Base-by-base conservation (phyloP, 2,888 invertebrate species). In the Stenodera caucasica region DNA sequence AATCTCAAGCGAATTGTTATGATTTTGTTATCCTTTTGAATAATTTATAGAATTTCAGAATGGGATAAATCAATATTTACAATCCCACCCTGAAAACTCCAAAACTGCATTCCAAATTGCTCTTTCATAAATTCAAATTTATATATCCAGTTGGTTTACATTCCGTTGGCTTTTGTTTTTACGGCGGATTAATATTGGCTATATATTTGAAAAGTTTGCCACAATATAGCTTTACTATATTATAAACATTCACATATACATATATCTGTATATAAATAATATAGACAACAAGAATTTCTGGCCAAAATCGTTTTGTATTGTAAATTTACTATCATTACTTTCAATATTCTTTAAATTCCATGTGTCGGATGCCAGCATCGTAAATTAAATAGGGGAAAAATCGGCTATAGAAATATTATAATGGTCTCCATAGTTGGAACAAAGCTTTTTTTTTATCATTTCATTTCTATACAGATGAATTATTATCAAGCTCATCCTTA, bases 111-210 rank as follows among this genome's bases (percentile, higher is more conserved):
- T 66, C 69, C 58, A 58, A 67, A 67, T 62, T 65, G 64, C 63
- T 65, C 66, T 66, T 69, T 66, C 67, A 69, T 69, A 69, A 69
- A 67, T 69, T 67, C 64, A 63, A 69, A 69, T 67, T 67, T 69
- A 69, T 69, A 60, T 60, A n/a, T n/a, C 67, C 64, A 55, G 60
- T 62, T 59, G 69, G 55, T 62, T 63, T 60, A 62, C 64, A 64
- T 65, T 64, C 61, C 60, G 55, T 59, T 12, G 21, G 21, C 8
- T 66, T 69, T 69, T 69, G 67, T 69, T 67, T 69, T 69, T 67
- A 60, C 58, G 50, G 60, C 49, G 63, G 63, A 66, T 67, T 67
- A 69, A 69, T 68, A 63, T 58, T 50, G 63, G 52, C 61, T 59
- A 64, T 67, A 68, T 68, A 68, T 66, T 50, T 63, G 8, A 11